Conservation (phyloP, 1,140 invertebrate species). For the Trachymyrmex cornetzi region DNA sequence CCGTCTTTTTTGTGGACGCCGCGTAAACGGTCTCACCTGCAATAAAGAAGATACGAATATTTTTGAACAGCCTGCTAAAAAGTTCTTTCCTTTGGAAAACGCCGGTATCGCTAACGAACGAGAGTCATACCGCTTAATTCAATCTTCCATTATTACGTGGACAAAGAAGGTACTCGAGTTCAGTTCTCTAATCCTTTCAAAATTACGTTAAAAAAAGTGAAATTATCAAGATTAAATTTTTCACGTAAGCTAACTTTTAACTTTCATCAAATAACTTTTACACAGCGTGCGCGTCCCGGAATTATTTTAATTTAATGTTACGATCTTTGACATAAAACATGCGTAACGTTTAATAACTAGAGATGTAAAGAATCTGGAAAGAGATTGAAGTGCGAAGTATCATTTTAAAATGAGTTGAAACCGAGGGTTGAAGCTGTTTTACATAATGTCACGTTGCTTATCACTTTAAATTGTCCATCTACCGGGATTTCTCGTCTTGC, state of each 20-base stretch:
- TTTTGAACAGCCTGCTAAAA: conserved; percentile 28
- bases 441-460: not conserved
- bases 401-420: conserved; percentile 7
- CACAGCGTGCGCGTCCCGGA: not conserved
- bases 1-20: conserved; percentile 84
- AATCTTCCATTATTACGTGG: conserved; percentile 50
- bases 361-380: not conserved
- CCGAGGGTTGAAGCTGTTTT: not conserved
- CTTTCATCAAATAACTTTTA: not conserved
- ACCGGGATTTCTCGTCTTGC: conserved; percentile 20
- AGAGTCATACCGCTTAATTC: conserved; percentile 51
- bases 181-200: conserved; percentile 29
- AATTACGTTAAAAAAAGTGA: conserved; percentile 45
- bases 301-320: conserved; percentile 3
- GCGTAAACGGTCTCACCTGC: conserved; percentile 86
- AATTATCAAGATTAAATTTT: conserved; percentile 16
- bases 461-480: conserved; percentile 32
- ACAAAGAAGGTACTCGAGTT: conserved; percentile 36
- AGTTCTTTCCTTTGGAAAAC: conserved; percentile 21
- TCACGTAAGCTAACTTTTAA: not conserved
- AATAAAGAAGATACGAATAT: conserved; percentile 57
- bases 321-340: not conserved
- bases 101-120: conserved; percentile 33
- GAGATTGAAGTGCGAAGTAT: conserved; percentile 10
- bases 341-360: not conserved